These are phyloP conservation scores for Paramuricea clavata DNA, from an alignment of 92 coral and sea anemone species.

Conservation along the genomic window DNA sequence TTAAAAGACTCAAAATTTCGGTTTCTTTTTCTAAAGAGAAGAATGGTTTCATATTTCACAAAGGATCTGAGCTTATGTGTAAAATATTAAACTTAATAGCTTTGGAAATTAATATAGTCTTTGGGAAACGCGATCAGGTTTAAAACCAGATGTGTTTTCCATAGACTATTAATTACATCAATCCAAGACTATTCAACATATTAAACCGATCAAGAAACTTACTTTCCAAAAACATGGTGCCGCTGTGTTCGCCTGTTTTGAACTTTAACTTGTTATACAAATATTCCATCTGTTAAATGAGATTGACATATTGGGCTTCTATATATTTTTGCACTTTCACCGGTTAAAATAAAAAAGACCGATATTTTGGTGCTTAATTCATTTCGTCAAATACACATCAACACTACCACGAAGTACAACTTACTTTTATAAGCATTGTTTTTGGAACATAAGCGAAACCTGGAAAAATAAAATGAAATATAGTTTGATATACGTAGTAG, in stretches of 20 bases:
- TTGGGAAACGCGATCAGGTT: not conserved
- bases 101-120: too few species aligned
- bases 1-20: not conserved
- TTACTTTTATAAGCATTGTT: conserved; percentile 32
- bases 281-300: not conserved
- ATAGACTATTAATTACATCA: too few species aligned
- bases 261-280: conserved; percentile 9
- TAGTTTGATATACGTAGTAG: not conserved
- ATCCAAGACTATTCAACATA: not conserved
- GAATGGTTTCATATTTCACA: not conserved
- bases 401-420: too few species aligned
- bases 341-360: not conserved
- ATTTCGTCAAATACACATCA: not conserved
- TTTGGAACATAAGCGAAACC: conserved; percentile 26
- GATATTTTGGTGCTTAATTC: too few species aligned
- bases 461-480: not conserved
- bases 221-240: not conserved
- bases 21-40: not conserved
- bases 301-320: not conserved
- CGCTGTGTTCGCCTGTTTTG: not conserved
- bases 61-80: not conserved
- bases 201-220: not conserved
- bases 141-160: not conserved
- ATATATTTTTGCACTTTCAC: not conserved
- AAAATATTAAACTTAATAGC: too few species aligned